Base-by-base conservation (phyloP, 2,888 invertebrate species). In the Cremastobaeus sp. region DNA sequence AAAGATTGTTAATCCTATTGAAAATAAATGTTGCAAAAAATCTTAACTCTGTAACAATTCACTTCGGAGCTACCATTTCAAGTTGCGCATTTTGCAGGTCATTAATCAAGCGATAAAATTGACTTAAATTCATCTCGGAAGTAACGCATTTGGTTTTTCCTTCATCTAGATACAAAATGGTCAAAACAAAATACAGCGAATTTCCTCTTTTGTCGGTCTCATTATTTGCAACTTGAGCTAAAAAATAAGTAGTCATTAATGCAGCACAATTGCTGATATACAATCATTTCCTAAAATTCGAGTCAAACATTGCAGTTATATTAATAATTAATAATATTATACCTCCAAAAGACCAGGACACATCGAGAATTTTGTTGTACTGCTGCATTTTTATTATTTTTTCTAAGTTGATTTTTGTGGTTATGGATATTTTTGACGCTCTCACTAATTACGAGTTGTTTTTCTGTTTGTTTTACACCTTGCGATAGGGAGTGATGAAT, bases 341-440 rank as follows among this genome's bases (percentile, higher is more conserved):
- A 62, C 62, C 62, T 41, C 62, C 62, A 47, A 62, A 62, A 11
- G 62, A 41, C 62, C 62, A 62, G 5, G 50, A 50, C 14, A 62
- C 15, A 32, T 62, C 41, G 14, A 50, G 21, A 9, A 62, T 50
- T 50, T 62, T 62, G 18, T 62, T 62, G 17, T 37, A 35, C 2
- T 9, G 2, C 6, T n/a, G 2, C 9, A 30, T 30, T 3, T 5
- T 25, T 25, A 25, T 25, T 5, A 5, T 25, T 25, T 25, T 3
- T 25, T 25, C n/a, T n/a, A n/a, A n/a, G n/a, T n/a, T n/a, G n/a
- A n/a, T n/a, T n/a, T n/a, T n/a, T n/a, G n/a, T n/a, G n/a, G n/a
- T n/a, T n/a, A n/a, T n/a, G n/a, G n/a, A n/a, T n/a, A n/a, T n/a
- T n/a, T n/a, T n/a, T n/a, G n/a, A n/a, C n/a, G n/a, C n/a, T n/a